Evolutionary conservation across 2,797 vertebrate genomes (phyloP).

Genomic region (Uromys caudimaculatus): DNA sequence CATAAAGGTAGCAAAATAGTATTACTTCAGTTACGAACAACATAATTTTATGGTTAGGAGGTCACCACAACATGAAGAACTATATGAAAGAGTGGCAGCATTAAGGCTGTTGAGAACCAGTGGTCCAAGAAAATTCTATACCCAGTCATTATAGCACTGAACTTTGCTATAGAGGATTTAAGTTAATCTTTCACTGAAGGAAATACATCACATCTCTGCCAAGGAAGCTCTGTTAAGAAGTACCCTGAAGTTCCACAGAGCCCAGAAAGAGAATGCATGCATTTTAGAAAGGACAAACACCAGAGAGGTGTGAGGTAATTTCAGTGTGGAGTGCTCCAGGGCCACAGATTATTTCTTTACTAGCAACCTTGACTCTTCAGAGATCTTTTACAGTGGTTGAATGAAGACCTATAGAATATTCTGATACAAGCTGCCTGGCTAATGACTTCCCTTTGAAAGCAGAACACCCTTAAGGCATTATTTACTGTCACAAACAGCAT

Average conservation of each 20-base stretch:
- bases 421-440: constrained; percentile 2
- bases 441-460: constrained; percentile 53
- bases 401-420: not conserved
- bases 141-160: not conserved
- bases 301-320: constrained; percentile 13
- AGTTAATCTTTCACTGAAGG: constrained; percentile 59
- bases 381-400: constrained; percentile 44
- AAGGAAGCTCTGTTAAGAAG: constrained; percentile 39
- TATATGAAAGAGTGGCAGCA: not conserved
- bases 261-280: constrained; percentile 30
- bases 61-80: not conserved
- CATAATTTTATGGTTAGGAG: too few relatives aligned
- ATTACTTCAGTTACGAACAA: not conserved
- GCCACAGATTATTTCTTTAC: constrained; percentile 54
- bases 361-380: constrained; percentile 53
- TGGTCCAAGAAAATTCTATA: constrained; percentile 73
- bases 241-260: constrained; percentile 7
- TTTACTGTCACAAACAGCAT: constrained; percentile 63
- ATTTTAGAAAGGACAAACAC: constrained; percentile 52
- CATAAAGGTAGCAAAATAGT: not conserved
- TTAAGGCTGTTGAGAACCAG: not conserved
- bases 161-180: constrained; percentile 42
- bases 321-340: constrained; percentile 30
- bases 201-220: constrained; percentile 59
- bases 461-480: constrained; percentile 56